Conservation (phyloP, 2,113 vertebrate species). For the Ranitomeya imitator region DNA sequence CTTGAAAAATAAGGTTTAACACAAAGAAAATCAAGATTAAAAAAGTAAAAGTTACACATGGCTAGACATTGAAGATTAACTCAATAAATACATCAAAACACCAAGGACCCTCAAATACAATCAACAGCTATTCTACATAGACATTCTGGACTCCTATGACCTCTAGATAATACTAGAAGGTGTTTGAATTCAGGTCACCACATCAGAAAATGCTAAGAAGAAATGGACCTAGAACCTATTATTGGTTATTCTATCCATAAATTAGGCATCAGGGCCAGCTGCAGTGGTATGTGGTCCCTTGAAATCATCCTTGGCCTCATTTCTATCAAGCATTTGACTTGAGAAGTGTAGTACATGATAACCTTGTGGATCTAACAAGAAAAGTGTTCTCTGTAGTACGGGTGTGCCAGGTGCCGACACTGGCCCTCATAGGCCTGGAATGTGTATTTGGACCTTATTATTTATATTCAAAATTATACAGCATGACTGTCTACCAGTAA, state of each 20-base stretch:
- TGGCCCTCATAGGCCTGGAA: background rate
- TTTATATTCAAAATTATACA: too few species aligned
- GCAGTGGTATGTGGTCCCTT: background rate
- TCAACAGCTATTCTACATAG: background rate
- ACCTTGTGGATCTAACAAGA: background rate
- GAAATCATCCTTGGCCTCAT: background rate
- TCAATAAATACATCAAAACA: background rate
- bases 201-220: background rate
- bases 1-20: background rate
- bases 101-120: background rate
- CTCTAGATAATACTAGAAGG: background rate
- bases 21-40: background rate
- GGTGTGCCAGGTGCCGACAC: background rate
- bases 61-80: background rate
- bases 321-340: background rate
- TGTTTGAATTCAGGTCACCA: constrained; percentile 50
- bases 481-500: too few species aligned
- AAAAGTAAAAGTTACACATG: background rate
- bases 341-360: background rate
- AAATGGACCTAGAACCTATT: background rate
- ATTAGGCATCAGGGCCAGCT: background rate
- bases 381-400: background rate
- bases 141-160: background rate
- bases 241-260: background rate
- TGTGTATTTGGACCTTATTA: too few species aligned